Conservation (phyloP, 2,888 invertebrate genomes). For the Thereva nobilitata region DNA sequence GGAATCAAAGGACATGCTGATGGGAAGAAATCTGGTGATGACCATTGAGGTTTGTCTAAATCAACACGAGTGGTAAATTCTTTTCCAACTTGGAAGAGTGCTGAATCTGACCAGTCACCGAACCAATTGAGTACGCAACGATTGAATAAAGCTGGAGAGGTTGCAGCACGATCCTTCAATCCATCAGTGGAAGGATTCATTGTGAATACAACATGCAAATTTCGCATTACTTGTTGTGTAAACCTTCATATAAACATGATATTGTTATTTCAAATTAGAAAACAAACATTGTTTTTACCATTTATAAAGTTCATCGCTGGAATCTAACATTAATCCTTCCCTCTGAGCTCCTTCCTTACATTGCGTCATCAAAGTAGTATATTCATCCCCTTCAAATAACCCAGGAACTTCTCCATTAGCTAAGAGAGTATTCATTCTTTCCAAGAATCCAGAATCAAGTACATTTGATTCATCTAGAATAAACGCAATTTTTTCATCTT, state of each 20-base stretch:
- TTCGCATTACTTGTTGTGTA: constrained; percentile 98
- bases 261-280: constrained; percentile 45
- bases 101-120: constrained; percentile 98
- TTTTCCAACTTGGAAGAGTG: constrained; percentile 91
- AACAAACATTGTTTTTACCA: constrained; percentile 63
- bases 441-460: constrained; percentile 96
- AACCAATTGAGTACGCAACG: constrained; percentile 99
- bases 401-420: constrained; percentile 98
- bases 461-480: constrained; percentile 99
- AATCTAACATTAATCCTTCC: constrained; percentile 97
- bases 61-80: constrained; percentile 97
- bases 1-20: constrained; percentile 79
- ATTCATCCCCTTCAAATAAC: constrained; percentile 95
- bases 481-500: constrained; percentile 98
- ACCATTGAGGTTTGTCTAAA: constrained; percentile 84
- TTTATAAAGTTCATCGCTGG: constrained; percentile 97
- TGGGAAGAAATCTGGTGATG: constrained; percentile 88
- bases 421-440: constrained; percentile 97
- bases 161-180: constrained; percentile 96
- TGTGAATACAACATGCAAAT: constrained; percentile 99
- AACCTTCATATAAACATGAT: constrained; percentile 62
- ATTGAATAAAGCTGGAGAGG: constrained; percentile 98
- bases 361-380: constrained; percentile 98
- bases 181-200: constrained; percentile 99
- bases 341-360: constrained; percentile 99